Conservation (phyloP, 2,113 vertebrate genomes). For the Podarcis cretensis region DNA sequence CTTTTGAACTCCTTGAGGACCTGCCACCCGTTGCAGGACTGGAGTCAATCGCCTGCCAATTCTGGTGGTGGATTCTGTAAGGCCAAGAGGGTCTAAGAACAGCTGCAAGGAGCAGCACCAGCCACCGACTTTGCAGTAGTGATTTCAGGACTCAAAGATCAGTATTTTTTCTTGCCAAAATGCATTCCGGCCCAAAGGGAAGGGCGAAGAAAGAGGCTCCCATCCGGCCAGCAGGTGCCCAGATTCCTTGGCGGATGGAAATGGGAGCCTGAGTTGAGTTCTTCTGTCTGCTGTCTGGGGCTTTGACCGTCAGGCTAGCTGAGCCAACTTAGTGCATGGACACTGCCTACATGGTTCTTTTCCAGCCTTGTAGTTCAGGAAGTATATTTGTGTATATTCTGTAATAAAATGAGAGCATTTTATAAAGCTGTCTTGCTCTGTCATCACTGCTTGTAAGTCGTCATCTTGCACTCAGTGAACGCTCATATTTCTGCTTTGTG, state of each 20-base stretch:
- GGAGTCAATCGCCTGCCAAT: background rate
- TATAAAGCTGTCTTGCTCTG: constrained; percentile 13
- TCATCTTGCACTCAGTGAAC: no score
- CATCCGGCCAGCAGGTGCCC: background rate
- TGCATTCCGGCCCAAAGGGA: background rate
- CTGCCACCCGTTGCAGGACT: background rate
- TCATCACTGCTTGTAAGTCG: background rate
- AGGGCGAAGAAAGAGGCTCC: background rate
- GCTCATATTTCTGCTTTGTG: background rate
- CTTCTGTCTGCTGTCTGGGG: background rate
- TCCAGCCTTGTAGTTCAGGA: background rate
- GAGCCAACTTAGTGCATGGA: background rate
- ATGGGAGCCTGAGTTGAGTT: background rate
- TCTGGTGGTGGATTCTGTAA: background rate
- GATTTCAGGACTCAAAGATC: background rate
- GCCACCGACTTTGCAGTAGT: background rate
- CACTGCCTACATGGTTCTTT: accelerated
- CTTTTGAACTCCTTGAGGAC: background rate
- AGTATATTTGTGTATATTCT: constrained; percentile 19
- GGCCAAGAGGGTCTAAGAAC: no score
- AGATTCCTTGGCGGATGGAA: background rate
- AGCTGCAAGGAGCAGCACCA: background rate
- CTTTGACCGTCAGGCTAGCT: background rate
- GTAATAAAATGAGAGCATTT: constrained; percentile 56
- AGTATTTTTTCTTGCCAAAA: background rate